phyloP scores from a whole-genome alignment of 2,888 invertebrate species.

The Apodemia zela region DNA sequence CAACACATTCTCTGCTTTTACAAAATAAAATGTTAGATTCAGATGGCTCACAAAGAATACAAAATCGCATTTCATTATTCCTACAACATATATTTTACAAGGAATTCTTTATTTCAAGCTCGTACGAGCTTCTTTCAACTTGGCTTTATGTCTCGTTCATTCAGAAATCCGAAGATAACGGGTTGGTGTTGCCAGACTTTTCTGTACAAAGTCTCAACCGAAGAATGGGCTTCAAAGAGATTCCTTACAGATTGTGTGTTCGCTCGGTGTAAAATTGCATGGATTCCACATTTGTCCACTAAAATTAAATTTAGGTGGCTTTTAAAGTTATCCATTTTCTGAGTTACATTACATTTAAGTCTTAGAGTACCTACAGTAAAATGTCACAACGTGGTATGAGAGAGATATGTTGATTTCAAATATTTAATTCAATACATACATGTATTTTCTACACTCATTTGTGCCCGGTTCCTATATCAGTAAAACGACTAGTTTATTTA shows the following conservation, averaged over 20 bases:
- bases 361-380: no score
- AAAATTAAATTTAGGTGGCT: conserved; percentile 26
- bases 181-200: conserved; percentile 33
- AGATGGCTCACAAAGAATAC: conserved; percentile 20
- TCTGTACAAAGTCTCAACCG: conserved; percentile 41
- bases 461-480: no score
- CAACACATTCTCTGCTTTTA: conserved; percentile 8
- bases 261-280: conserved; percentile 46
- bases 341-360: background rate
- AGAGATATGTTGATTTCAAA: no score
- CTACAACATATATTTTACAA: conserved; percentile 24
- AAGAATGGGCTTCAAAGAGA: conserved; percentile 43
- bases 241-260: conserved; percentile 44
- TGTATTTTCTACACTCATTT: no score
- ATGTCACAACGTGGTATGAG: no score
- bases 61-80: conserved; percentile 21
- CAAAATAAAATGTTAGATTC: conserved; percentile 20
- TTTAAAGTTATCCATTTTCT: background rate
- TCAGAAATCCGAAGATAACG: conserved; percentile 59
- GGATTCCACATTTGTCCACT: conserved; percentile 31
- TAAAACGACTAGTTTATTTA: no score
- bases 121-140: conserved; percentile 45
- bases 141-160: conserved; percentile 57
- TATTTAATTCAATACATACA: no score
- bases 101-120: conserved; percentile 33